Base-by-base conservation (phyloP, 2,888 invertebrate genomes). In the Pteria penguin region DNA sequence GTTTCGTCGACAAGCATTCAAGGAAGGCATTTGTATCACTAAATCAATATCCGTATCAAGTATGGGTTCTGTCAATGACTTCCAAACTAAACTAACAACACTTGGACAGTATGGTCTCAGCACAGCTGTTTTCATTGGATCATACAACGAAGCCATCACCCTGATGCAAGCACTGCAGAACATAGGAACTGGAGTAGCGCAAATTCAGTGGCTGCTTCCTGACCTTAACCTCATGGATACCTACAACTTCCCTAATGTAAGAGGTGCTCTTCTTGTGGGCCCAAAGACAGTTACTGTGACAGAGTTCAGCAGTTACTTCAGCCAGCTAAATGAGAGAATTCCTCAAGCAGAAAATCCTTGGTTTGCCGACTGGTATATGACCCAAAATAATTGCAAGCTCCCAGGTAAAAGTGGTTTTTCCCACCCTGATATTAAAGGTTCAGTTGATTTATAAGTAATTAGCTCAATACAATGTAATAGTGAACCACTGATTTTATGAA, bases 291-390 rank as follows among this genome's bases (percentile, higher is more conserved):
- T 82, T 0, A 18, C 58, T 4, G 85, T 90, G 1, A 71, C 78
- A 2, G 88, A 87, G 33, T 90, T 90, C 75, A 83, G 79, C 27
- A 82, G 83, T 61, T 86, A 89, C 71, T 90, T 87, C 78, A 78
- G 79, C 2, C 62, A 27, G 4, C 36, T 88, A 0, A 71, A 83
- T 27, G 76, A 81, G 57, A 82, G 63, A 26, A 79, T 36, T 11
- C 81, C 82, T 3, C 80, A 84, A 0, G 58, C 70, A 2, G 85
- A 87, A 8, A 88, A 90, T 72, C 90, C 90, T 0, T 90, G 88
- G 89, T 88, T 83, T 72, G 55, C 73, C 8, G 88, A 90, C 58
- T 90, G 90, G 91, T 91, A 86, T 76, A 89, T 89, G 88, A 81
- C 81, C n/a, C 80, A 58, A 5, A 73, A 84, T 60, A 52, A 80